Evolutionary conservation across 2,888 invertebrate species (phyloP).

Genomic region (Cryptus armator): DNA sequence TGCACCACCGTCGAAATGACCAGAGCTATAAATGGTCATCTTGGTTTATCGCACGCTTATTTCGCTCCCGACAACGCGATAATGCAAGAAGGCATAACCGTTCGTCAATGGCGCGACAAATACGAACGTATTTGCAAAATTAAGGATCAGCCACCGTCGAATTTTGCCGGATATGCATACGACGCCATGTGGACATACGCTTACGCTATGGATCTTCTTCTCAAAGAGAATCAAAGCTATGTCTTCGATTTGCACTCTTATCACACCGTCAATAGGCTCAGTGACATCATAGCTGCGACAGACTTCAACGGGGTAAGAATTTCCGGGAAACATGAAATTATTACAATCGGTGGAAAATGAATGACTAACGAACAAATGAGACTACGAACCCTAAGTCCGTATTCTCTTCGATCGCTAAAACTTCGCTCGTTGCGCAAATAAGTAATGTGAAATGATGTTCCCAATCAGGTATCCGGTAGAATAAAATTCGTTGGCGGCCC

Average conservation of each 20-base stretch:
- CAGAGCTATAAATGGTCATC: conserved; percentile 90
- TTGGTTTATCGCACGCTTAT: conserved; percentile 89
- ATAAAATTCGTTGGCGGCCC: conserved; percentile 90
- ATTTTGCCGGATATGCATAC: conserved; percentile 92
- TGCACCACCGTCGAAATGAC: conserved; percentile 89
- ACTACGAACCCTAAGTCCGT: no score
- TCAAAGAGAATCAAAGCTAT: conserved; percentile 88
- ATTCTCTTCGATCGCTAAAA: no score
- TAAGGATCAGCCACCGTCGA: conserved; percentile 84
- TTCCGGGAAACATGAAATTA: background rate
- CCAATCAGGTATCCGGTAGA: conserved; percentile 87
- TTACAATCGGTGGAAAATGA: no score
- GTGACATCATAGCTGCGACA: conserved; percentile 88
- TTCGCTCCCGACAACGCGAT: conserved; percentile 88
- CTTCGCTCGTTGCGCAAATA: no score
- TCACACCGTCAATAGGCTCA: conserved; percentile 87
- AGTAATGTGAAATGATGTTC: background rate
- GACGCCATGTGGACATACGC: conserved; percentile 94
- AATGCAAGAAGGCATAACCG: conserved; percentile 89
- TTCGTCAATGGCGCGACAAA: conserved; percentile 87
- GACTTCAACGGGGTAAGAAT: conserved; percentile 89
- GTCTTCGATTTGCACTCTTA: conserved; percentile 86
- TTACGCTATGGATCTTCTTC: conserved; percentile 89
- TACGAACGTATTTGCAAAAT: conserved; percentile 82
- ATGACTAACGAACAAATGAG: no score